Base-by-base conservation (phyloP, 2,888 invertebrate species). In the Ashinkailepas kermadecensis region DNA sequence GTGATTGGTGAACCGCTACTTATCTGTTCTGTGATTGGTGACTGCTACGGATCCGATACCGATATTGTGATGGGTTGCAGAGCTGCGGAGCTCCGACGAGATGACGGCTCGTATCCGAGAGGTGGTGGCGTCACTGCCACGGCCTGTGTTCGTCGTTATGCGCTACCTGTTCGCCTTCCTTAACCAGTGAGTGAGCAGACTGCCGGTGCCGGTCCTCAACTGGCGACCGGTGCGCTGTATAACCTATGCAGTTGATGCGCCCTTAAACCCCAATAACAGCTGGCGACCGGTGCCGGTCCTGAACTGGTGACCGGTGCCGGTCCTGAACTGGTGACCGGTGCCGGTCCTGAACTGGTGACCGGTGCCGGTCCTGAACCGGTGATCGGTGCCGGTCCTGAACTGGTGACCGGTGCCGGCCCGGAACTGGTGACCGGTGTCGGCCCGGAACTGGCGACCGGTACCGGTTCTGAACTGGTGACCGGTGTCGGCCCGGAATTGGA, bases 121-220 rank as follows among this genome's bases (percentile, higher is more conserved):
- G 85, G 90, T 95, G 84, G 91, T 97, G 81, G 90, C 90, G 85
- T 92, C 93, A 87, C 91, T 98, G 87, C 94, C 96, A 74, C 90
- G 92, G 85, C 91, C 94, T 25, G 93, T 95, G 83, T 91, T 96
- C 87, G 90, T 97, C 83, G 95, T 97, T 85, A 93, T 98, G 91
- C 91, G 97, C 86, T 98, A 97, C 89, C 91, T 99, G 83, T 97
- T 98, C 89, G 94, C 96, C 84, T 98, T 98, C 90, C 92, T 98
- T 82, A 95, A 96, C 88, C 97, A 98, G 84, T 84, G 67, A 84
- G 84, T 82, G 74, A 15, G 11, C 39, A 39, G 39, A 39, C 39
- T 4, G 39, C 39, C 4, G 39, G 39, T 4, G 39, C 39, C 39
- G 39, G 39, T 4, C 4, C 39, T 39, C 39, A 39, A 39, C 2